phyloP scores from a whole-genome alignment of 1,140 invertebrate species.

The Aplysia californica region DNA sequence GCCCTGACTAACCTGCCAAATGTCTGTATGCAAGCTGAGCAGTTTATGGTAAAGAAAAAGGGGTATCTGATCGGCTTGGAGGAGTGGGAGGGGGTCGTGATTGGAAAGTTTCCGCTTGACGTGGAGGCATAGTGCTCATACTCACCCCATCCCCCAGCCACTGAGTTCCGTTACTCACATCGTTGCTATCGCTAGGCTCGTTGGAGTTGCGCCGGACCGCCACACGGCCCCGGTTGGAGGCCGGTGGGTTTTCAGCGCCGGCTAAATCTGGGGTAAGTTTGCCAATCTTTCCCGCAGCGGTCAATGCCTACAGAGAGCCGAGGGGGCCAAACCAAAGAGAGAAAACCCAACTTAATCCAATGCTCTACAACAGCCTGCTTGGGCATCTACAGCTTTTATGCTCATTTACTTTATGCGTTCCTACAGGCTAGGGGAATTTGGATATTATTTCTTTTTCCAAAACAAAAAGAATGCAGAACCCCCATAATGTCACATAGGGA shows the following conservation, averaged over 20 bases:
- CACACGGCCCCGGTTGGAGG: slow-evolving; percentile 18
- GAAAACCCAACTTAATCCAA: slow-evolving; percentile 13
- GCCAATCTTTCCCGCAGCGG: slow-evolving; percentile 17
- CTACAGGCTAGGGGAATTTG: too few relatives aligned
- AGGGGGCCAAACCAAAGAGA: slow-evolving; percentile 2
- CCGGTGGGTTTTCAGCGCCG: neutral
- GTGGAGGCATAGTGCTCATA: slow-evolving; percentile 45
- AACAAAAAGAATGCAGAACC: too few relatives aligned
- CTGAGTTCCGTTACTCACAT: slow-evolving; percentile 70
- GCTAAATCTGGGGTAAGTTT: slow-evolving; percentile 9
- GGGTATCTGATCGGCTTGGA: too few relatives aligned
- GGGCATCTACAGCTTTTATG: too few relatives aligned
- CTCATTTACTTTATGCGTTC: too few relatives aligned
- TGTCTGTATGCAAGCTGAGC: too few relatives aligned
- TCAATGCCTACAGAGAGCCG: slow-evolving; percentile 4
- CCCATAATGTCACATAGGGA: too few relatives aligned
- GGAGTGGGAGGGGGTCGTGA: too few relatives aligned
- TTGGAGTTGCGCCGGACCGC: neutral
- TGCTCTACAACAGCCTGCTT: too few relatives aligned
- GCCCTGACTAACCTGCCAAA: too few relatives aligned
- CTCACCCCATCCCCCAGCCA: slow-evolving; percentile 62
- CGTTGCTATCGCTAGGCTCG: slow-evolving; percentile 66
- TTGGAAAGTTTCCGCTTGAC: neutral
- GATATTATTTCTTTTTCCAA: too few relatives aligned
- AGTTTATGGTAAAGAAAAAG: too few relatives aligned